Evolutionary conservation across 1,140 invertebrate genomes (phyloP), one percentile per base, ranked within the genome.

Genomic region (Euglossa dilemma): DNA sequence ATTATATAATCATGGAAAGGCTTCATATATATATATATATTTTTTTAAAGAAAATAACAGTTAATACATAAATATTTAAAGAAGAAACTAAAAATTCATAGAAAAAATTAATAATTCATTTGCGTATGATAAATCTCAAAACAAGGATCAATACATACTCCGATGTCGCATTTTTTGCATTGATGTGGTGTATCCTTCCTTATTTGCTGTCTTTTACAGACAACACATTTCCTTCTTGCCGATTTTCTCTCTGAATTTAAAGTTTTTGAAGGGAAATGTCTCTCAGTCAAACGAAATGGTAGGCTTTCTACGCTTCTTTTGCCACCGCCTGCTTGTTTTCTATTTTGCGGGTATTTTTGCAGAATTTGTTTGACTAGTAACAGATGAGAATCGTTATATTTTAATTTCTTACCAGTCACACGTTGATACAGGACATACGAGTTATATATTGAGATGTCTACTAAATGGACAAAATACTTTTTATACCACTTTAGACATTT

Each of bases 401-500:
- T 80, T 80, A 54, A 23, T 67, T 71, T 79, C 28, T 47, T 63
- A 61, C 43, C 56, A 63, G 45, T 61, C 4, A 61, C 20, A 71
- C 18, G 8, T 80, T 80, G 20, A 28, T 80, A 67, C 14, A 80
- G 20, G 11, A 80, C n/a, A 79, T 80, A 72, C 12, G 70, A 18
- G n/a, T 57, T 66, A 76, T 76, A 76, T 63, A 76, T 25, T 18
- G 72, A 43, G 56, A 81, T 61, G 45, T 72, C 78, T 47, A 81
- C 1, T 59, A 81, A 56, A 69, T 81, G 63, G 54, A 74, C 67
- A 50, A 75, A 75, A 28, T 16, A 20, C n/a, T 63, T 75, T 7
- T 75, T 75, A 50, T 75, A 76, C 59, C 50, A 81, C 12, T 72
- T 80, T 54, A 81, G 7, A 28, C 52, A 23, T 74, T 81, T 81